Conservation (phyloP, 2,888 invertebrate genomes). For the Sphecodes monilicornis region DNA sequence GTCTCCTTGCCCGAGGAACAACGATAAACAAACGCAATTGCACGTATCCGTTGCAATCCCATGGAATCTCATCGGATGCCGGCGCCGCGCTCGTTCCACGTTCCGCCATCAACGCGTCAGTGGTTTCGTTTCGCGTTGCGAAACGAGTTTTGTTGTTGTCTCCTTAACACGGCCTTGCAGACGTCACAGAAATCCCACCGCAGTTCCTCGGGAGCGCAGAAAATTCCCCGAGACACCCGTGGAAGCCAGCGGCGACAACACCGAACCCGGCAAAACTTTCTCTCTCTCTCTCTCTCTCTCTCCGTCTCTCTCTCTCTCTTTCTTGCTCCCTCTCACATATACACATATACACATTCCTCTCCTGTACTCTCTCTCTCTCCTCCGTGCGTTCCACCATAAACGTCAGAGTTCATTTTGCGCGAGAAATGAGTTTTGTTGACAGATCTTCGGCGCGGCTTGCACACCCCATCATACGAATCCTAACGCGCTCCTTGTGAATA, state of each 20-base stretch:
- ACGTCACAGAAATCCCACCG: slow-evolving; percentile 51
- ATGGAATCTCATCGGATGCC: slow-evolving; percentile 41
- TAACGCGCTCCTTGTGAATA: slow-evolving; percentile 24
- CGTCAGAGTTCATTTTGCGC: slow-evolving; percentile 51
- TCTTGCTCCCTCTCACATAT: too few species aligned
- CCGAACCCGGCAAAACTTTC: slow-evolving; percentile 4
- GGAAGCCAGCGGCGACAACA: slow-evolving; percentile 29
- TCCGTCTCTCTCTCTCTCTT: too few species aligned
- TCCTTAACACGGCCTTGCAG: slow-evolving; percentile 48
- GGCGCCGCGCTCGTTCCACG: slow-evolving; percentile 30
- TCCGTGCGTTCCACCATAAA: slow-evolving; percentile 36
- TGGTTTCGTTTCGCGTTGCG: slow-evolving; percentile 37
- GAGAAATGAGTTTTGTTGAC: slow-evolving; percentile 45
- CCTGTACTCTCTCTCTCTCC: not conserved
- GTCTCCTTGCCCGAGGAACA: not conserved
- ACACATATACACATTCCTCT: too few species aligned
- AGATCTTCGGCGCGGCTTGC: slow-evolving; percentile 23
- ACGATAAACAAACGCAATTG: slow-evolving; percentile 37
- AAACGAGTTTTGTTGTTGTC: slow-evolving; percentile 55
- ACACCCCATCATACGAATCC: slow-evolving; percentile 2
- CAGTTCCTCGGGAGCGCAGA: slow-evolving; percentile 41
- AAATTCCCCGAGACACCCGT: slow-evolving; percentile 40
- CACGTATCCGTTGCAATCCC: slow-evolving; percentile 38
- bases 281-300: not conserved
- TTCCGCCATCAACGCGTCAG: slow-evolving; percentile 43